phyloP scores from a whole-genome alignment of 2,888 invertebrate species.

The Ceratothoa steindachneri region DNA sequence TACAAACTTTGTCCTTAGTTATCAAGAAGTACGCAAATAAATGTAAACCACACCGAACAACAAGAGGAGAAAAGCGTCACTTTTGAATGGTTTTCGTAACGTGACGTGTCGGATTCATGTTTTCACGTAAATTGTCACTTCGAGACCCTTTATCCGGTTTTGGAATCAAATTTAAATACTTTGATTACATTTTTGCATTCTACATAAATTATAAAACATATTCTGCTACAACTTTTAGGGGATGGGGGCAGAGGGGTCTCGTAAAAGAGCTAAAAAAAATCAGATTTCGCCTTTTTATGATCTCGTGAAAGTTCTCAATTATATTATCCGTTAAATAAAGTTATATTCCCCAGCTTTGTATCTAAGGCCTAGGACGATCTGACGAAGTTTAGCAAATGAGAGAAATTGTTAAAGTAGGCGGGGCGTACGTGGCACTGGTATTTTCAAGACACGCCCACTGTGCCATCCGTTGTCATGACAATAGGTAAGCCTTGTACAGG shows the following conservation, averaged over 20 bases:
- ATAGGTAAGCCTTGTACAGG: conserved; percentile 33
- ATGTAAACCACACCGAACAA: too few relatives aligned
- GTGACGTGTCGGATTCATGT: too few relatives aligned
- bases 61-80: too few relatives aligned
- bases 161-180: background rate
- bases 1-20: too few relatives aligned
- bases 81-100: too few relatives aligned
- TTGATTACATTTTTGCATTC: background rate
- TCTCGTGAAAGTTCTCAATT: conserved; percentile 1
- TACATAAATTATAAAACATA: background rate
- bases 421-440: conserved; percentile 37
- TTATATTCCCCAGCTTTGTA: conserved; percentile 4
- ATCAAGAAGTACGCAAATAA: too few relatives aligned
- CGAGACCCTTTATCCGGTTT: background rate
- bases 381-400: conserved; percentile 5
- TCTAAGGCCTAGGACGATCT: background rate
- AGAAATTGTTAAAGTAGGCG: conserved; percentile 5
- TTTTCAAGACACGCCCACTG: conserved; percentile 18
- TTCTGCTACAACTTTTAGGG: background rate
- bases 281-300: background rate
- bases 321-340: background rate
- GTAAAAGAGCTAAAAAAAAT: background rate
- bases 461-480: conserved; percentile 43
- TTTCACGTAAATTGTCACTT: background rate
- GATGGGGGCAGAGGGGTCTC: too few relatives aligned